phyloP scores from a whole-genome alignment of 2,888 invertebrate genomes.

The Zele albiditarsus region DNA sequence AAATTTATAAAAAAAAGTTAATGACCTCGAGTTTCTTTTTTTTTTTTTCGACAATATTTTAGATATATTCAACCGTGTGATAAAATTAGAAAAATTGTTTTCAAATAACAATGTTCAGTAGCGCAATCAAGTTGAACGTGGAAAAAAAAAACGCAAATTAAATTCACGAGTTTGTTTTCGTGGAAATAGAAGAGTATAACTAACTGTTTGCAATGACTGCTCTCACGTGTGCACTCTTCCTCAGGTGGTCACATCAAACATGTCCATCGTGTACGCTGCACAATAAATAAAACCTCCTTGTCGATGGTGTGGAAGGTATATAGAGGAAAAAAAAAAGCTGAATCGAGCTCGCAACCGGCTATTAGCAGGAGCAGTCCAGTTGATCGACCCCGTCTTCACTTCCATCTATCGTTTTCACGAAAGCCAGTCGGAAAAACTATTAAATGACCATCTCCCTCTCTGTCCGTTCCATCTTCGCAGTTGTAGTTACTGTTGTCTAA shows the following conservation, averaged over 20 bases:
- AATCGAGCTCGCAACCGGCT: constrained; percentile 54
- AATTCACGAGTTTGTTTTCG: neutral
- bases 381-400: constrained; percentile 53
- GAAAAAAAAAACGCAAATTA: neutral
- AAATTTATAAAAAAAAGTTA: neutral
- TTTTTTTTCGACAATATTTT: neutral
- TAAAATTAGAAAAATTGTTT: constrained; percentile 16
- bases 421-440: constrained; percentile 31
- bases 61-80: neutral
- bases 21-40: constrained; percentile 24
- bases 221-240: constrained; percentile 4
- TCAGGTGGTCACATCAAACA: constrained; percentile 11
- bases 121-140: neutral
- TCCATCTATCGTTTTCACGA: constrained; percentile 36
- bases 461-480: neutral
- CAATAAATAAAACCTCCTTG: constrained; percentile 5
- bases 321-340: constrained; percentile 52
- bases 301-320: neutral
- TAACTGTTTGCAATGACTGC: constrained; percentile 8
- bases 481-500: neutral
- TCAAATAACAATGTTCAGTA: neutral
- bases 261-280: neutral
- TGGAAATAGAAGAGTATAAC: neutral
- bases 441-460: neutral
- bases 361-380: constrained; percentile 53